These are phyloP conservation scores for Elysia chlorotica DNA, from an alignment of 1,140 invertebrate genomes.

Conservation along the genomic window DNA sequence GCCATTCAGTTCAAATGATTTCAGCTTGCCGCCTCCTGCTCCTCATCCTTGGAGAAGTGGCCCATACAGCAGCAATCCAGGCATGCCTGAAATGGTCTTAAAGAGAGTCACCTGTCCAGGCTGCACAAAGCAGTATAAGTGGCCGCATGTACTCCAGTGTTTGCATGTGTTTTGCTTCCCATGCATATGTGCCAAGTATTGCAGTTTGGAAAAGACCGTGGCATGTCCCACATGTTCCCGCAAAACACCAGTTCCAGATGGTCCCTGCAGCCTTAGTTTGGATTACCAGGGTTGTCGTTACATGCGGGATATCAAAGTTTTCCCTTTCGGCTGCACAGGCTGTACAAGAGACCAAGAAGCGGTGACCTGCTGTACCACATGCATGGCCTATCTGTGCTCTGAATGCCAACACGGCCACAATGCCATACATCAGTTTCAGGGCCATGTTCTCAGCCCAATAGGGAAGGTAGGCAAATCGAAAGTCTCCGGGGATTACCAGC, in stretches of 20 bases:
- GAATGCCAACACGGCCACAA: constrained; percentile 10
- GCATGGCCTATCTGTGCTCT: constrained; percentile 4
- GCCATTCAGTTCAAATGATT: constrained; percentile 4
- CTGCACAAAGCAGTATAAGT: constrained; percentile 6
- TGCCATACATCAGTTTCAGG: constrained; percentile 8
- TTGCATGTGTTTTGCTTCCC: constrained; percentile 17
- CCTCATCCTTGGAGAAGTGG: neutral
- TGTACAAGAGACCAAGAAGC: constrained; percentile 8
- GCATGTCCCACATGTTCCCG: neutral
- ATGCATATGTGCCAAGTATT: neutral
- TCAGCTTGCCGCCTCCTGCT: constrained; percentile 3
- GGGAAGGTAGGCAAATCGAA: neutral
- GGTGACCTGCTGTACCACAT: constrained; percentile 5
- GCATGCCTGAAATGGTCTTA: neutral
- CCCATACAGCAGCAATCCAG: neutral
- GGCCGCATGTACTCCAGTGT: constrained; percentile 9
- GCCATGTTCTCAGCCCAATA: neutral
- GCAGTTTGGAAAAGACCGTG: neutral
- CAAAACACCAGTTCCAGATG: neutral
- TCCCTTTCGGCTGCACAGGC: constrained; percentile 4
- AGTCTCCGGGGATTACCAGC: constrained; percentile 1
- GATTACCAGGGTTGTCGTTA: neutral
- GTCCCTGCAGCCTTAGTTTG: neutral
- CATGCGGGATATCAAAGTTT: neutral
- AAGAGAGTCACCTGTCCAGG: neutral